A percentile compares a stretch with the other conserved stretches of the same genome.
phyloP scores from a whole-genome alignment of 2,888 invertebrate species.

The Octodonta nipae region DNA sequence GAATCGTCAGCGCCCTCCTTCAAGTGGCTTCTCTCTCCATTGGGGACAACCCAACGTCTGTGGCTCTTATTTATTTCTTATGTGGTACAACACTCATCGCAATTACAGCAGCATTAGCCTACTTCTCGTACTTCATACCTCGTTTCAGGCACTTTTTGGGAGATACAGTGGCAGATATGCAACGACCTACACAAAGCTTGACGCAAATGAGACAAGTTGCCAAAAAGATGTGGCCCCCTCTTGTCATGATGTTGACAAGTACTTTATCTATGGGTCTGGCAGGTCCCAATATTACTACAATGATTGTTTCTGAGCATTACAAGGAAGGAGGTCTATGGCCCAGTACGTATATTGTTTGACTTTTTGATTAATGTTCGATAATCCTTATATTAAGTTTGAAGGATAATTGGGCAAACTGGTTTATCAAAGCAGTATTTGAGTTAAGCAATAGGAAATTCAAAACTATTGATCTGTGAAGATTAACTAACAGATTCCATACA shows the following conservation, averaged over 20 bases:
- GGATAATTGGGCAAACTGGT: no score
- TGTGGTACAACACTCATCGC: slow-evolving; percentile 1
- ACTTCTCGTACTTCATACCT: background rate
- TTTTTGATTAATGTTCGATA: no score
- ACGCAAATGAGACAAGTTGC: background rate
- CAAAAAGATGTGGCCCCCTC: slow-evolving; percentile 2
- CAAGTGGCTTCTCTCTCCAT: background rate
- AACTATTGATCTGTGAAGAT: no score
- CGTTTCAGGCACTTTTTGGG: slow-evolving; percentile 3
- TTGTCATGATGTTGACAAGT: background rate
- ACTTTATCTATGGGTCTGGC: background rate
- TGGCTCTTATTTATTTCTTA: slow-evolving; percentile 4
- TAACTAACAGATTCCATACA: no score
- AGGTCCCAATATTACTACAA: background rate
- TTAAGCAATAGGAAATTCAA: no score
- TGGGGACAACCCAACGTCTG: background rate
- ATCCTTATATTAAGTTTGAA: no score
- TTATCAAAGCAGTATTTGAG: no score
- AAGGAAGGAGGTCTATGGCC: background rate
- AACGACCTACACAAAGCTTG: background rate
- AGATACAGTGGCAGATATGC: slow-evolving; percentile 2
- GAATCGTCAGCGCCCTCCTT: slow-evolving; percentile 4
- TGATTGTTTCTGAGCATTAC: slow-evolving; percentile 4
- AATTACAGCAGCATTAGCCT: background rate
- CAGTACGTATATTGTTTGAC: background rate